A percentile compares a stretch with the other conserved stretches of the same genome.
Evolutionary conservation across 1,140 invertebrate species (phyloP).

Genomic region (Hirudo medicinalis): DNA sequence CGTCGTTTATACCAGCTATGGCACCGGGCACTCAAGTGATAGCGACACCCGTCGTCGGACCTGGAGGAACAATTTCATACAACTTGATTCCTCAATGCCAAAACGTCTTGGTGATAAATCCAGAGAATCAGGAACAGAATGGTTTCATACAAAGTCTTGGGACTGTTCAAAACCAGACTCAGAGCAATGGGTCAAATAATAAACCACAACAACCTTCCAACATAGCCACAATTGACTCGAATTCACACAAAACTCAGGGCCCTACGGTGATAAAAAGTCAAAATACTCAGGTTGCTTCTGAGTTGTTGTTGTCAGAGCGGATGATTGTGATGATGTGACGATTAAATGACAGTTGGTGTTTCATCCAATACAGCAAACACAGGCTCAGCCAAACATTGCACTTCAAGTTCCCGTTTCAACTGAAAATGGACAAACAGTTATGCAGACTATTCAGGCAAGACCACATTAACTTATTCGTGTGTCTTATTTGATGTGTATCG

Average conservation of each 20-base stretch:
- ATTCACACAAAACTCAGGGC: too few species aligned
- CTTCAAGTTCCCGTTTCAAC: constrained; percentile 61
- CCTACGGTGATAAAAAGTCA: not conserved
- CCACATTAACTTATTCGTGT: constrained; percentile 14
- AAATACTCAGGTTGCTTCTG: not conserved
- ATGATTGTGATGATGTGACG: too few species aligned
- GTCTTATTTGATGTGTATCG: not conserved
- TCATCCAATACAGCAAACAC: constrained; percentile 26
- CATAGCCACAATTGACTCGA: not conserved
- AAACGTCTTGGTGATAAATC: constrained; percentile 73
- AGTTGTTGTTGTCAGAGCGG: too few species aligned
- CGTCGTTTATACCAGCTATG: not conserved
- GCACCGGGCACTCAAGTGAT: constrained; percentile 32
- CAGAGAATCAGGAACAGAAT: constrained; percentile 52
- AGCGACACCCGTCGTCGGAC: constrained; percentile 36
- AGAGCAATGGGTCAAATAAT: not conserved
- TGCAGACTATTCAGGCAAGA: constrained; percentile 68
- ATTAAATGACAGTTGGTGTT: not conserved
- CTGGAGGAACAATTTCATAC: constrained; percentile 47
- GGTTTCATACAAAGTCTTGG: constrained; percentile 41
- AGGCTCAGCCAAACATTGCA: constrained; percentile 21
- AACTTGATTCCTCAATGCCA: constrained; percentile 39
- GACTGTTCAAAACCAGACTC: not conserved
- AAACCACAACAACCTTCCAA: not conserved
- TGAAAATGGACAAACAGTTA: constrained; percentile 75